These are phyloP conservation scores for Gari tellinella DNA, from an alignment of 2,888 invertebrate species.

Conservation along the genomic window DNA sequence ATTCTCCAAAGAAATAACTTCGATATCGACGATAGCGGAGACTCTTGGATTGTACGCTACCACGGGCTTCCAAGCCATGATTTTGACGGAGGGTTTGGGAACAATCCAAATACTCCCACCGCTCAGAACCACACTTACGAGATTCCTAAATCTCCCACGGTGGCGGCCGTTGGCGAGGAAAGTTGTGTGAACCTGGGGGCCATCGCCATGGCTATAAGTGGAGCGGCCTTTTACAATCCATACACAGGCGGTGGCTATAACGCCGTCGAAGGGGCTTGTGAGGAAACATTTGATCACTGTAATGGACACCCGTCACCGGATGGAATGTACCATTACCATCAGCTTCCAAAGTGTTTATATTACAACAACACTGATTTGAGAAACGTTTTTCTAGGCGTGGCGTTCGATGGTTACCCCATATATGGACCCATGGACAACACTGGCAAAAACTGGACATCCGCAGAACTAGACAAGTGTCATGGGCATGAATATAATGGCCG, in stretches of 20 bases:
- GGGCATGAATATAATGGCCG: slow-evolving; percentile 30
- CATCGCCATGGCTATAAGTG: slow-evolving; percentile 50
- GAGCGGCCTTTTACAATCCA: slow-evolving; percentile 55
- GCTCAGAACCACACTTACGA: slow-evolving; percentile 34
- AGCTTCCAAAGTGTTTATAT: slow-evolving; percentile 44
- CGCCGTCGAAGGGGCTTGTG: slow-evolving; percentile 50
- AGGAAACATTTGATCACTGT: slow-evolving; percentile 52
- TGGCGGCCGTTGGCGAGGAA: slow-evolving; percentile 8
- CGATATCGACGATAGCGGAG: slow-evolving; percentile 9
- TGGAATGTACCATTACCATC: slow-evolving; percentile 54
- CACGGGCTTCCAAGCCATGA: slow-evolving; percentile 40
- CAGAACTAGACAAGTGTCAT: slow-evolving; percentile 41
- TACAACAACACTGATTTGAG: slow-evolving; percentile 4
- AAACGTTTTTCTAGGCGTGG: slow-evolving; percentile 52
- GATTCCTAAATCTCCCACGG: slow-evolving; percentile 31
- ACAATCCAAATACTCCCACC: slow-evolving; percentile 37
- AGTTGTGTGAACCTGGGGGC: slow-evolving; percentile 53
- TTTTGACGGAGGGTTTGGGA: slow-evolving; percentile 27
- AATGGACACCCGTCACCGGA: slow-evolving; percentile 40
- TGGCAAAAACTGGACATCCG: slow-evolving; percentile 16
- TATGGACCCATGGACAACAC: slow-evolving; percentile 38
- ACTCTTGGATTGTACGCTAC: slow-evolving; percentile 20
- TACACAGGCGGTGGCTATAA: slow-evolving; percentile 43
- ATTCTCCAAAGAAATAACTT: slow-evolving; percentile 19
- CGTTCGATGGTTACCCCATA: slow-evolving; percentile 48